Evolutionary conservation across 2,888 invertebrate genomes (phyloP).

Genomic region (Anaspis maculata): DNA sequence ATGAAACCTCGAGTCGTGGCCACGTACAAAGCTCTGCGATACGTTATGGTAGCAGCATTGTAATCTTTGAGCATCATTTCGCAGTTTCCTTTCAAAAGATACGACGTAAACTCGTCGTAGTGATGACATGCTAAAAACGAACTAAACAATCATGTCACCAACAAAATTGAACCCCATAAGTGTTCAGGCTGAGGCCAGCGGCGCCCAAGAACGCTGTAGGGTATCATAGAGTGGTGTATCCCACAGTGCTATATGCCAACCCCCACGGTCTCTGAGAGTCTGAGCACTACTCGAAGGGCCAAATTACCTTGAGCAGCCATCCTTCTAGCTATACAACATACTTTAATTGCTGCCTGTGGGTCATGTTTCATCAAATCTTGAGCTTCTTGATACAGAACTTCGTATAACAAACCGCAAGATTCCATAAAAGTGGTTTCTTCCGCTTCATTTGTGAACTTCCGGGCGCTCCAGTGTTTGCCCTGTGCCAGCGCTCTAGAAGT

Average conservation of each 20-base stretch:
- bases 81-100: constrained; percentile 48
- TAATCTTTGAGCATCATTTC: constrained; percentile 45
- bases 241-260: no score
- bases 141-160: constrained; percentile 2
- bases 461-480: constrained; percentile 39
- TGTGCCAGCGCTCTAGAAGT: constrained; percentile 23
- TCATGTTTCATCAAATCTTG: constrained; percentile 37
- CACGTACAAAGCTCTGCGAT: constrained; percentile 44
- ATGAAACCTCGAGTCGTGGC: constrained; percentile 37
- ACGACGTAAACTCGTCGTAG: constrained; percentile 45
- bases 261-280: no score
- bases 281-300: no score
- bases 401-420: constrained; percentile 43
- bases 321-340: constrained; percentile 46
- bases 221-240: no score
- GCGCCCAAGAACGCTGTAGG: no score
- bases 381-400: constrained; percentile 41
- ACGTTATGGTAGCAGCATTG: constrained; percentile 45
- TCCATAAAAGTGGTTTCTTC: constrained; percentile 41
- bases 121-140: constrained; percentile 40
- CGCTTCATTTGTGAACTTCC: constrained; percentile 23
- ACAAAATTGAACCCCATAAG: constrained; percentile 1
- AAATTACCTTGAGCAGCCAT: constrained; percentile 47
- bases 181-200: no score
- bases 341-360: constrained; percentile 41